Evolutionary conservation across 1,140 invertebrate genomes (phyloP).

Genomic region (Drosophila gunungcola): DNA sequence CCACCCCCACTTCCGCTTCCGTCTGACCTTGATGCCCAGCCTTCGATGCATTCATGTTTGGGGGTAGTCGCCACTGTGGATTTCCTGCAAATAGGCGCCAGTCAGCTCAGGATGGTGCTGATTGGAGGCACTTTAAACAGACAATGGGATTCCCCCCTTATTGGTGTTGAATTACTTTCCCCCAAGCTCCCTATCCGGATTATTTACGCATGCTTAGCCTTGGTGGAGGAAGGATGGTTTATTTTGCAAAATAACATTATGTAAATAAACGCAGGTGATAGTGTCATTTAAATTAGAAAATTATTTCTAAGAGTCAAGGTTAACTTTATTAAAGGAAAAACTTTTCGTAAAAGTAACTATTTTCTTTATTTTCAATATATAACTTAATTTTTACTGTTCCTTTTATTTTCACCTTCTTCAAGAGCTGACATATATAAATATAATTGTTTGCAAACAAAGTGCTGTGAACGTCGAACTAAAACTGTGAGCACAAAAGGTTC

Average conservation of each 20-base stretch:
- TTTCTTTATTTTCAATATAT: too few species aligned
- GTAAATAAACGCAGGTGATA: conserved; percentile 59
- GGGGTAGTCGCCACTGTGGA: neutral
- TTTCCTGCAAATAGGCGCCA: conserved; percentile 34
- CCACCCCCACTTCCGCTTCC: conserved; percentile 8
- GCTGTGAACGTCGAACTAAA: neutral
- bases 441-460: too few species aligned
- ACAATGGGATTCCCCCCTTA: neutral
- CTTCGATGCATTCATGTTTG: conserved; percentile 1
- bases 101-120: conserved; percentile 6
- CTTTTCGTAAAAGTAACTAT: too few species aligned
- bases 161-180: conserved; percentile 16
- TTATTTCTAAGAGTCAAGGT: too few species aligned
- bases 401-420: too few species aligned
- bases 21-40: conserved; percentile 32
- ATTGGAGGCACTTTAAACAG: conserved; percentile 7
- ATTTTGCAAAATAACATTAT: conserved; percentile 42
- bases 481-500: neutral
- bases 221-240: conserved; percentile 28
- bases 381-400: too few species aligned
- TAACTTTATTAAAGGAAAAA: too few species aligned
- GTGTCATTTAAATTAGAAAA: neutral
- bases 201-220: conserved; percentile 50
- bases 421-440: too few species aligned
- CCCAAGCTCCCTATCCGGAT: conserved; percentile 6